These are phyloP conservation scores for Drosophila parvula DNA, from an alignment of 1,140 invertebrate genomes.

Conservation along the genomic window DNA sequence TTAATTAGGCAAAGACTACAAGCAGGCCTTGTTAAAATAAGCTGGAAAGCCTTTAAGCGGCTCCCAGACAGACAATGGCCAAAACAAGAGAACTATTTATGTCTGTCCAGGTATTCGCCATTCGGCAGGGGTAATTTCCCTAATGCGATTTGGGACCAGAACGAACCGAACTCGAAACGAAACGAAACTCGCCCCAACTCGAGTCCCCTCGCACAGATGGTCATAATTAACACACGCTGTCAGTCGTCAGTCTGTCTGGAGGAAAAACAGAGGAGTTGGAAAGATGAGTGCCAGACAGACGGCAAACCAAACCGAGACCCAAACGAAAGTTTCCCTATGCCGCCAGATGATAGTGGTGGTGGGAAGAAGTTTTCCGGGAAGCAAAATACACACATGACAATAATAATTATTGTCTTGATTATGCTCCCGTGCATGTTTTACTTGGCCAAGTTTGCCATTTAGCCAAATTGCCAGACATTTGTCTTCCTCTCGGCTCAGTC, in stretches of 20 bases:
- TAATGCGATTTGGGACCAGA: slow-evolving; percentile 69
- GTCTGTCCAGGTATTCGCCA: slow-evolving; percentile 67
- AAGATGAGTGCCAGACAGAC: slow-evolving; percentile 45
- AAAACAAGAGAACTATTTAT: slow-evolving; percentile 61
- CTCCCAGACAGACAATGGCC: slow-evolving; percentile 59
- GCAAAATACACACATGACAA: slow-evolving; percentile 79
- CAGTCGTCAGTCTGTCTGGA: slow-evolving; percentile 37
- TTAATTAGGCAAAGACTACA: slow-evolving; percentile 39
- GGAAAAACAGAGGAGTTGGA: slow-evolving; percentile 4
- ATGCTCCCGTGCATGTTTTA: slow-evolving; percentile 80
- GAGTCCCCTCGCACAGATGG: slow-evolving; percentile 63
- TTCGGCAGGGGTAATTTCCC: slow-evolving; percentile 74
- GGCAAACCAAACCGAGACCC: slow-evolving; percentile 28
- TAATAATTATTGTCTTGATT: slow-evolving; percentile 83
- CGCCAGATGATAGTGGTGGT: slow-evolving; percentile 10
- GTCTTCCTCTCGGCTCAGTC: slow-evolving; percentile 52
- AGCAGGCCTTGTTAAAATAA: slow-evolving; percentile 45
- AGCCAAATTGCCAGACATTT: slow-evolving; percentile 82
- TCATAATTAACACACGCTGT: slow-evolving; percentile 81
- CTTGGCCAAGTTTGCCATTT: slow-evolving; percentile 76
- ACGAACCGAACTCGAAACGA: slow-evolving; percentile 30
- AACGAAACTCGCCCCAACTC: slow-evolving; percentile 14
- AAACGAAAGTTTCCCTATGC: slow-evolving; percentile 31
- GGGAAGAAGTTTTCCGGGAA: slow-evolving; percentile 25
- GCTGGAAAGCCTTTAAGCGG: slow-evolving; percentile 74